Evolutionary conservation across 2,113 vertebrate species (phyloP).

Genomic region (Paraplagusia blochii): DNA sequence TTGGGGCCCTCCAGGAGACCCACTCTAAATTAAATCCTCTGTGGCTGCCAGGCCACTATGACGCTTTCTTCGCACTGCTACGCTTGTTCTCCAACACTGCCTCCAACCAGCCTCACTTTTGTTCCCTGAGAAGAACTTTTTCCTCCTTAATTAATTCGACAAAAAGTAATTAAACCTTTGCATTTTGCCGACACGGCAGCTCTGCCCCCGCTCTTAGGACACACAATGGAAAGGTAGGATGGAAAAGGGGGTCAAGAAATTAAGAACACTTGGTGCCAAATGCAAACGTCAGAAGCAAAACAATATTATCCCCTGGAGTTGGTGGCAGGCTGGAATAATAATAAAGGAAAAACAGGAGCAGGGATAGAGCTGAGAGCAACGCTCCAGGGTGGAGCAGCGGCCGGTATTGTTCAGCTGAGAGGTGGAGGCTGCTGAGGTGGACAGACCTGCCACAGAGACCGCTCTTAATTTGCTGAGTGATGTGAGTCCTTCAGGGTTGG

Average conservation of each 20-base stretch:
- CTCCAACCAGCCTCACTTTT: conserved; percentile 70
- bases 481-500: conserved; percentile 68
- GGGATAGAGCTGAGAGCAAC: conserved; percentile 66
- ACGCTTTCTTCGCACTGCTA: conserved; percentile 46
- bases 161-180: conserved; percentile 81
- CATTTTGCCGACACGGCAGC: conserved; percentile 66
- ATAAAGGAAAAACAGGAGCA: conserved; percentile 74
- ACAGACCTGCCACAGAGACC: conserved; percentile 54
- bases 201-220: conserved; percentile 52
- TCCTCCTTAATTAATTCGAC: conserved; percentile 79
- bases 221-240: conserved; percentile 73
- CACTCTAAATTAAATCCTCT: conserved; percentile 79
- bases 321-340: conserved; percentile 70
- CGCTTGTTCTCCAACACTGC: conserved; percentile 51
- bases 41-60: conserved; percentile 63
- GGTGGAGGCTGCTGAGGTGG: conserved; percentile 64
- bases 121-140: conserved; percentile 73
- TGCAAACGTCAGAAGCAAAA: conserved; percentile 76
- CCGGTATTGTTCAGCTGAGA: conserved; percentile 67
- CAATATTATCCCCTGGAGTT: conserved; percentile 76
- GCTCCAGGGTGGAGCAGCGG: conserved; percentile 60
- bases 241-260: conserved; percentile 64
- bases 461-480: conserved; percentile 74
- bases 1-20: conserved; percentile 64
- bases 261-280: conserved; percentile 78